A percentile compares a stretch with the other conserved stretches of the same genome.
Conservation (phyloP, 2,888 invertebrate genomes). For the Strigamia transsilvanica region DNA sequence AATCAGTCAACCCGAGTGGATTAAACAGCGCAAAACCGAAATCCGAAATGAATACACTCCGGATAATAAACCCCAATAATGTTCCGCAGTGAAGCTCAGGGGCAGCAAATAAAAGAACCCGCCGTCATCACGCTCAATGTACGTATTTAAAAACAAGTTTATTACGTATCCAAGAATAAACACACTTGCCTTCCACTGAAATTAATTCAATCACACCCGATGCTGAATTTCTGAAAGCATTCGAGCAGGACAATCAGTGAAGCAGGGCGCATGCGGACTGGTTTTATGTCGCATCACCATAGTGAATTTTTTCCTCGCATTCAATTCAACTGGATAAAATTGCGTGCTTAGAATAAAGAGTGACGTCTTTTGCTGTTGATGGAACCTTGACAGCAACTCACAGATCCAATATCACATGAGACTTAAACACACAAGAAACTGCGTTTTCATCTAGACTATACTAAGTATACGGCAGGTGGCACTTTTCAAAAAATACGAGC, state of each 20-base stretch:
- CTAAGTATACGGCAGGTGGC: not conserved
- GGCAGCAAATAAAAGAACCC: not conserved
- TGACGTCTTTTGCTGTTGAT: conserved; percentile 35
- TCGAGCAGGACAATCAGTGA: conserved; percentile 27
- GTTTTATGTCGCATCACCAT: not conserved
- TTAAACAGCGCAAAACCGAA: no score
- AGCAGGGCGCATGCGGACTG: conserved; percentile 1
- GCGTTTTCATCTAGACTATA: conserved; percentile 10
- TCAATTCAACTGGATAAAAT: conserved; percentile 39
- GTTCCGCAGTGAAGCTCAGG: no score
- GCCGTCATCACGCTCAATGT: not conserved
- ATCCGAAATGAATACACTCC: no score
- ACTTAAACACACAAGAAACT: conserved; percentile 22
- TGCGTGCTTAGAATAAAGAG: conserved; percentile 48
- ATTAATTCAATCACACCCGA: conserved; percentile 18
- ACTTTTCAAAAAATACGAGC: not conserved
- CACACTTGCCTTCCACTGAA: not conserved
- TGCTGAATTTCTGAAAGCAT: conserved; percentile 9
- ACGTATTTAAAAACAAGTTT: not conserved
- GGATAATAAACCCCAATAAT: no score
- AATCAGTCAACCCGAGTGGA: no score
- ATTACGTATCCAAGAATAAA: not conserved
- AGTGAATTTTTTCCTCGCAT: not conserved
- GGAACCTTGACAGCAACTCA: conserved; percentile 36
- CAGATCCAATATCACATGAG: conserved; percentile 37